phyloP scores from a whole-genome alignment of 2,113 vertebrate species.

The Poeciliopsis occidentalis region DNA sequence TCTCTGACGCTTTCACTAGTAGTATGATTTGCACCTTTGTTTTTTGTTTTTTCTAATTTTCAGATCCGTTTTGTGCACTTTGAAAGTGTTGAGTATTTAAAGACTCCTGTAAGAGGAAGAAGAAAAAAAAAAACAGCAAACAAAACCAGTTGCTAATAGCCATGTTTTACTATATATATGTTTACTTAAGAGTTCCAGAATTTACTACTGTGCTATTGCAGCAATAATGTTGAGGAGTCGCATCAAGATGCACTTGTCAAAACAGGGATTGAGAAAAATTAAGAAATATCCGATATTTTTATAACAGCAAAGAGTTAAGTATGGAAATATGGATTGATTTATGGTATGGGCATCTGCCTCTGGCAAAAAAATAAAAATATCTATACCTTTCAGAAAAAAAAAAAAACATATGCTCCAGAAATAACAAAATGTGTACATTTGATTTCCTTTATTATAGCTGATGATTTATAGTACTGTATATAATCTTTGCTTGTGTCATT shows the following conservation, averaged over 20 bases:
- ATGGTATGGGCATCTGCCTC: conserved; percentile 71
- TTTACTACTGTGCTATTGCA: conserved; percentile 83
- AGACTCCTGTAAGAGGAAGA: conserved; percentile 51
- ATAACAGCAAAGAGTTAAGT: conserved; percentile 74
- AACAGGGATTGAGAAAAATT: conserved; percentile 72
- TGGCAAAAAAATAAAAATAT: conserved; percentile 45
- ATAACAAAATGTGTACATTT: conserved; percentile 77
- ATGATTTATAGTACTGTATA: conserved; percentile 82
- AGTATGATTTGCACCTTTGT: conserved; percentile 75
- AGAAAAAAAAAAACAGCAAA: conserved; percentile 6
- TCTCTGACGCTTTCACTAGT: conserved; percentile 59
- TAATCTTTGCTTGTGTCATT: conserved; percentile 84
- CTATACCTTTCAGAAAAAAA: conserved; percentile 68
- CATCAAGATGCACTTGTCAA: conserved; percentile 64
- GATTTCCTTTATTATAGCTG: conserved; percentile 81
- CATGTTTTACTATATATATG: conserved; percentile 78
- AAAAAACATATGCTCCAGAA: conserved; percentile 71
- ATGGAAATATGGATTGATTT: conserved; percentile 79
- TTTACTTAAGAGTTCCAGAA: conserved; percentile 79
- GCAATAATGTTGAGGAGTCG: conserved; percentile 80
- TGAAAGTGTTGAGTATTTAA: conserved; percentile 76
- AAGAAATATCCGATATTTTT: conserved; percentile 73
- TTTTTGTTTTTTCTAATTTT: conserved; percentile 36
- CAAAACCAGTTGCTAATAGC: conserved; percentile 70
- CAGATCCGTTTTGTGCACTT: conserved; percentile 68